Evolutionary conservation across 2,888 invertebrate genomes (phyloP), one percentile per base, ranked within the genome.

Genomic region (Seira ritae): DNA sequence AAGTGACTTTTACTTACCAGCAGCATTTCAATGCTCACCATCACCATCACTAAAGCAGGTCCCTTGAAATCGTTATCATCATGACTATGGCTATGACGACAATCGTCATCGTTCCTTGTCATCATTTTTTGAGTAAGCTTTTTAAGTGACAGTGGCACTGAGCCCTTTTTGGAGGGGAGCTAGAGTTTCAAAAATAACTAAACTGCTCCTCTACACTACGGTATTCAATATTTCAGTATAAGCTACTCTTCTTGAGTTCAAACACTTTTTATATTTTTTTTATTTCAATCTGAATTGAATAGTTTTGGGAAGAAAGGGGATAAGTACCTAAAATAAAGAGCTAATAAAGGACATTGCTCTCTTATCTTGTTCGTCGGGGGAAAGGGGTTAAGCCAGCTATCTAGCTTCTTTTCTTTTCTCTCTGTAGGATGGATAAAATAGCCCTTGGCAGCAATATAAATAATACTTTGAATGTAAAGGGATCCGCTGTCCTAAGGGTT

Each of bases 381-480:
- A 62, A 50, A 50, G 31, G n/a, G 62, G 62, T 62, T 62, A 75
- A 55, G 46, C 60, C 42, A 67, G 66, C 17, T n/a, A n/a, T n/a
- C n/a, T n/a, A n/a, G n/a, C n/a, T n/a, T n/a, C n/a, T n/a, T n/a
- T n/a, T 24, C 23, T 55, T 23, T 17, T 75, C 24, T 42, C n/a
- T 66, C 67, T 22, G 66, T 20, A 15, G 20, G 22, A 79, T 71
- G 79, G 74, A 78, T 78, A 24, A 70, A 79, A 74, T 68, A 74
- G 84, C 84, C 80, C 70, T 80, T 65, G 79, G 84, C 84, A 75
- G 71, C 79, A 75, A 79, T 80, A 79, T 84, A 84, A 84, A 84
- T 84, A 79, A 84, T 84, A 69, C 74, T 73, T 20, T 62, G 8
- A 8, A 62, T 62, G 62, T 62, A 20, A 62, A 62, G 20, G 10